A percentile compares a stretch with the other conserved stretches of the same genome.
These are phyloP conservation scores for Nomada fabriciana DNA, from an alignment of 2,888 invertebrate genomes.

Conservation along the genomic window DNA sequence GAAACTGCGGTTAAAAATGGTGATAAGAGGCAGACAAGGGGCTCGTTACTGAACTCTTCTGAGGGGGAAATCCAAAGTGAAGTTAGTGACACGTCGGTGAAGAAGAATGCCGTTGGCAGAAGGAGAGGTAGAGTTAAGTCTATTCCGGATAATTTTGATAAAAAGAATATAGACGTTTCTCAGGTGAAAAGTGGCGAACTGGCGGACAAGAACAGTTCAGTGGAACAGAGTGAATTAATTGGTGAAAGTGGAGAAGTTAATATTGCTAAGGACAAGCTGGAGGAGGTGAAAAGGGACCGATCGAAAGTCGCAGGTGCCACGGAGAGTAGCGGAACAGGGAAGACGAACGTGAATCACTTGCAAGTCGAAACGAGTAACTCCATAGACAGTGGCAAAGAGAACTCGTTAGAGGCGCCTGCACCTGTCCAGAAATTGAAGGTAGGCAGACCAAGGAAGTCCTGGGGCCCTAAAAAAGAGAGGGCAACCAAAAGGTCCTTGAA, in stretches of 20 bases:
- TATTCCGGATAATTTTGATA: constrained; percentile 22
- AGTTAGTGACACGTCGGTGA: constrained; percentile 4
- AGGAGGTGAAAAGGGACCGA: not conserved
- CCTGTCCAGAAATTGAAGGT: constrained; percentile 77
- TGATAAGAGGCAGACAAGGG: constrained; percentile 56
- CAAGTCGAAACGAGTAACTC: constrained; percentile 81
- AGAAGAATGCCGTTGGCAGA: constrained; percentile 58
- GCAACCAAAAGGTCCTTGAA: constrained; percentile 76
- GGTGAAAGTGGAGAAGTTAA: not conserved
- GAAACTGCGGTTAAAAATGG: constrained; percentile 3
- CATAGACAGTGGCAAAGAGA: constrained; percentile 83
- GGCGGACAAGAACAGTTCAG: not conserved
- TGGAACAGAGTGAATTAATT: not conserved
- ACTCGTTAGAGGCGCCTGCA: constrained; percentile 77
- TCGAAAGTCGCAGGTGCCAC: not conserved
- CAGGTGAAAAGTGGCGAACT: constrained; percentile 3
- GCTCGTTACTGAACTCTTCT: constrained; percentile 40
- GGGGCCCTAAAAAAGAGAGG: constrained; percentile 76
- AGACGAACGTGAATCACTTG: constrained; percentile 59
- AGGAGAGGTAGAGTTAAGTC: constrained; percentile 70
- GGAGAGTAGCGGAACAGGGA: not conserved
- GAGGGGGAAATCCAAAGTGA: constrained; percentile 46
- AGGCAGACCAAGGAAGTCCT: constrained; percentile 78
- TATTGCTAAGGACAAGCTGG: not conserved
- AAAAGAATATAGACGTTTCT: not conserved